Conservation (phyloP, 1,140 invertebrate species). For the Trichomalopsis sarcophagae region DNA sequence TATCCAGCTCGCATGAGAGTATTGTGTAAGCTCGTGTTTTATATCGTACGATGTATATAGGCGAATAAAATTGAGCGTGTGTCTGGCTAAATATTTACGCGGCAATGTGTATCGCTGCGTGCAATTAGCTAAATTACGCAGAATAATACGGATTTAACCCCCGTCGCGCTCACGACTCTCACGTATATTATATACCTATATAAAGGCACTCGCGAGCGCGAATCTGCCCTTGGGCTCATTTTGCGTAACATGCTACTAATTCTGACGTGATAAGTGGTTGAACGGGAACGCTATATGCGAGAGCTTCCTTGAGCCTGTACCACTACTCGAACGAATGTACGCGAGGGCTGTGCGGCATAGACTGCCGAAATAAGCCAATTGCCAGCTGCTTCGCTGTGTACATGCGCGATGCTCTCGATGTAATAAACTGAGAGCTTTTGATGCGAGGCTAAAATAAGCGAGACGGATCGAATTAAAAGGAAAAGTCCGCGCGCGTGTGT, state of each 20-base stretch:
- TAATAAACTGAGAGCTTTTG: neutral
- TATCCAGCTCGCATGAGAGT: no score
- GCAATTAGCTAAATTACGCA: conserved; percentile 32
- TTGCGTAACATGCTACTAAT: conserved; percentile 54
- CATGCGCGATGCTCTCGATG: neutral
- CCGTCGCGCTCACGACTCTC: neutral
- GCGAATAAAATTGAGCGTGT: neutral
- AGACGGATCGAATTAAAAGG: neutral
- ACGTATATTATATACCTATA: neutral
- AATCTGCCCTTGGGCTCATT: conserved; percentile 56
- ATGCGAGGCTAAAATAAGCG: neutral
- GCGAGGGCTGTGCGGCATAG: neutral
- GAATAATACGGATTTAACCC: conserved; percentile 35
- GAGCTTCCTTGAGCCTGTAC: conserved; percentile 18
- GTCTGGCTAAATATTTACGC: neutral
- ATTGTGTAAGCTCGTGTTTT: no score
- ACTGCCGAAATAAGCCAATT: conserved; percentile 25
- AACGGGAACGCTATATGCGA: conserved; percentile 41
- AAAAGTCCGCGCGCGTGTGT: neutral
- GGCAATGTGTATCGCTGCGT: neutral
- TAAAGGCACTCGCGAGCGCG: conserved; percentile 22
- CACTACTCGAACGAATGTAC: conserved; percentile 23
- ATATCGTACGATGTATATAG: no score
- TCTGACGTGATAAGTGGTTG: conserved; percentile 59
- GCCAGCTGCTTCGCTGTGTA: neutral